Conservation (phyloP, 1,140 invertebrate species). For the Caenorhabditis tropicalis region DNA sequence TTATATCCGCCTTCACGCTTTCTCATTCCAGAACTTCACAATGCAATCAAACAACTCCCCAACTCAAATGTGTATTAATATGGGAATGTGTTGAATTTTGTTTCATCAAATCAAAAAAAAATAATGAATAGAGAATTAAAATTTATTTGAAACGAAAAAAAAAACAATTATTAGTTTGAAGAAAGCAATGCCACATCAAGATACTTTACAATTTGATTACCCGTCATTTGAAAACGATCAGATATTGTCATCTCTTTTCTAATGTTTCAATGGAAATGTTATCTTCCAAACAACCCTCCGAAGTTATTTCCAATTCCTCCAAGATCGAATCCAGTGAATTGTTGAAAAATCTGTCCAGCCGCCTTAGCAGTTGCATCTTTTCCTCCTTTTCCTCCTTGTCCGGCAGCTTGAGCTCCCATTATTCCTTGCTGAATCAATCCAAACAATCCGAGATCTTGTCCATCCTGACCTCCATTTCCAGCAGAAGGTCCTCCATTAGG, state of each 20-base stretch:
- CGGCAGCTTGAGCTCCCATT: constrained; percentile 41
- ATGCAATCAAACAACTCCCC: neutral
- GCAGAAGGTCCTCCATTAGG: neutral
- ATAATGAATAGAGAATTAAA: no score
- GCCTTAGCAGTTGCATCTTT: constrained; percentile 41
- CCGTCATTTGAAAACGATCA: neutral
- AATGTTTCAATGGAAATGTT: neutral
- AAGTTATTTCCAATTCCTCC: constrained; percentile 46
- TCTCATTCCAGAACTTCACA: neutral
- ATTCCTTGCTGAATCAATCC: constrained; percentile 51
- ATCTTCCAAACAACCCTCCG: constrained; percentile 45
- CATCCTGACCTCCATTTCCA: constrained; percentile 37
- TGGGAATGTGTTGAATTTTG: neutral
- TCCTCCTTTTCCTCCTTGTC: constrained; percentile 37
- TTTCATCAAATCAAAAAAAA: neutral
- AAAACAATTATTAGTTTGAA: constrained; percentile 10
- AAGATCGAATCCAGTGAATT: constrained; percentile 48
- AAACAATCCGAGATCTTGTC: constrained; percentile 44
- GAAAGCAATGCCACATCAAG: constrained; percentile 29
- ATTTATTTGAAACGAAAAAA: neutral
- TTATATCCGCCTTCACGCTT: neutral
- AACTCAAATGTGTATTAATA: constrained; percentile 19
- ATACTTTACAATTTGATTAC: constrained; percentile 11
- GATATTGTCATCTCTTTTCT: neutral
- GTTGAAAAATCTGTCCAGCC: constrained; percentile 46